These are phyloP conservation scores for Lamprologus callipterus DNA, from an alignment of 2,113 vertebrate genomes.

Conservation along the genomic window DNA sequence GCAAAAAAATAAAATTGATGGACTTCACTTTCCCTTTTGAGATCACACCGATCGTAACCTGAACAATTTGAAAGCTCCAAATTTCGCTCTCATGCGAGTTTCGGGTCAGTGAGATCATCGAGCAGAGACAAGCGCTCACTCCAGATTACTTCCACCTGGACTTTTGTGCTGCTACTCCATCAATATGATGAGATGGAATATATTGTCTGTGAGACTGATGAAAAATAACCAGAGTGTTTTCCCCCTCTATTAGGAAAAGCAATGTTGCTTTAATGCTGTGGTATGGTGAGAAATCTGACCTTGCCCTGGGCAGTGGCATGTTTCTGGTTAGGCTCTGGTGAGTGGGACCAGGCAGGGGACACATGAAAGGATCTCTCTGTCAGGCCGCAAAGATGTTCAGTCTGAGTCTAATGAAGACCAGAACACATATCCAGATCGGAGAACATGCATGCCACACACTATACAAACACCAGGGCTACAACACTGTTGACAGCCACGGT, in stretches of 20 bases:
- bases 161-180: slow-evolving; percentile 12
- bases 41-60: slow-evolving; percentile 39
- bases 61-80: slow-evolving; percentile 29
- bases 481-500: not conserved
- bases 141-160: slow-evolving; percentile 59
- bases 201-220: slow-evolving; percentile 62
- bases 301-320: slow-evolving; percentile 68
- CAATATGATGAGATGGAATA: slow-evolving; percentile 56
- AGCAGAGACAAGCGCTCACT: slow-evolving; percentile 16
- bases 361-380: slow-evolving; percentile 70
- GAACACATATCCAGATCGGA: slow-evolving; percentile 45
- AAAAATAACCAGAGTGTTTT: slow-evolving; percentile 46
- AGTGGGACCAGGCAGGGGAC: slow-evolving; percentile 60
- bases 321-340: slow-evolving; percentile 72
- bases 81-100: slow-evolving; percentile 35
- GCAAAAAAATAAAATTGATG: slow-evolving; percentile 15
- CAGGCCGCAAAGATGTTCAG: slow-evolving; percentile 64
- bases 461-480: slow-evolving; percentile 4
- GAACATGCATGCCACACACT: slow-evolving; percentile 45
- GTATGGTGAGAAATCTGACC: slow-evolving; percentile 64
- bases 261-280: slow-evolving; percentile 56
- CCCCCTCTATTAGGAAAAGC: slow-evolving; percentile 47
- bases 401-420: slow-evolving; percentile 71
- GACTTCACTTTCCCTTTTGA: not conserved
- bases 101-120: slow-evolving; percentile 48